Base-by-base conservation (phyloP, 2,797 vertebrate genomes). In the Chelmon rostratus region DNA sequence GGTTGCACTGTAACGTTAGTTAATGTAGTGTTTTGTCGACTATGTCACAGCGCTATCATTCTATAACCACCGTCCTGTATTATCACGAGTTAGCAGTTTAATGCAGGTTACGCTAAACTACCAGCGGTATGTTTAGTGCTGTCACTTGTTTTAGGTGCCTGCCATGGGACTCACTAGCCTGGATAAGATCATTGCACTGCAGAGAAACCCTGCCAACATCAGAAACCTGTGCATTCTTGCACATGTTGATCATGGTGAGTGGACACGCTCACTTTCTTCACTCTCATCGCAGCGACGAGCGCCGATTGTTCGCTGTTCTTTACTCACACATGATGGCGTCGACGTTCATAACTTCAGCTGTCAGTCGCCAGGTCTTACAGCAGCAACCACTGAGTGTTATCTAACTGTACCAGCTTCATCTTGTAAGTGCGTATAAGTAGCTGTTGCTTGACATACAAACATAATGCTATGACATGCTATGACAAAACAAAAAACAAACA, bases 141-240 rank as follows among this genome's bases (percentile, higher is more conserved):
- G 13, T 42, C 21, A 3, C 56, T 2, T 31, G 59, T 65, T 63
- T 8, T 6, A 73, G 62, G 54, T 7, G 31, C 25, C 61, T 6
- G 12, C 5, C 69, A 99, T 99, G 98, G 96, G 93, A 59, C 94
- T 92, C 75, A 85, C 86, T 0, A 95, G 91, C 57, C 86, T 97
- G 86, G 96, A 93, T 0, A 98, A 94, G 93, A 96, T 98, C 68
- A 88, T 88, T 33, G 87, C 89, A 0, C 96, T 99, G 2, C 98
- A 98, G 94, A 97, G 89, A 72, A 96, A 95, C 68, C 92, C 97
- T 0, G 92, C 94, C 0, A 96, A 96, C 83, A 97, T 98, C 89
- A 95, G 98, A 62, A 99, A 99, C 69, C 95, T 99, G 68, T 99
- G 98, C 52, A 96, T 99, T 5, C 82, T 99, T 77, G 98, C 98